Percentiles rank a stretch among this genome's conserved stretches.
phyloP scores from a whole-genome alignment of 2,113 vertebrate species.

The Brachionichthys hirsutus region DNA sequence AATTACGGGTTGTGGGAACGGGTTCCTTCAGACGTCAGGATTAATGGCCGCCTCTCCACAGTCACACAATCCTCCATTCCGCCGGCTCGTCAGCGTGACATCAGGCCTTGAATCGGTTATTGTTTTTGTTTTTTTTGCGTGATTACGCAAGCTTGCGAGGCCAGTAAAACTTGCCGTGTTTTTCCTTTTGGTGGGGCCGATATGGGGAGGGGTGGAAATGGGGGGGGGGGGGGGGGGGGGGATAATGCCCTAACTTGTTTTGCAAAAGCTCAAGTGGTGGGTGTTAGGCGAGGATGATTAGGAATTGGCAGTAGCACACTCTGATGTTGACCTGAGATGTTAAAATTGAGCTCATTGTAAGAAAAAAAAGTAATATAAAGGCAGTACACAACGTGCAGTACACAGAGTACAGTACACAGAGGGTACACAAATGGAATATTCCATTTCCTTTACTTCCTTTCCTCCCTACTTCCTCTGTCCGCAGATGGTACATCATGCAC shows the following conservation, averaged over 20 bases:
- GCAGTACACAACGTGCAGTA: background rate
- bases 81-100: constrained; percentile 25
- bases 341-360: background rate
- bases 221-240: constrained; percentile 35
- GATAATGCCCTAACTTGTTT: constrained; percentile 42
- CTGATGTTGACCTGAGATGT: background rate
- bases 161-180: constrained; percentile 43
- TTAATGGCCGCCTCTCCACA: constrained; percentile 24
- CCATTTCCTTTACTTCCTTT: constrained; percentile 58
- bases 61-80: background rate
- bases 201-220: constrained; percentile 23
- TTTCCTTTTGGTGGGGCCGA: constrained; percentile 35
- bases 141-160: constrained; percentile 31
- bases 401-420: constrained; percentile 28
- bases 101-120: constrained; percentile 35
- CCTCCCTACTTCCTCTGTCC: constrained; percentile 48
- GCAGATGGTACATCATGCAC: constrained; percentile 44
- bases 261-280: constrained; percentile 7
- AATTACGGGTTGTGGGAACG: constrained; percentile 18
- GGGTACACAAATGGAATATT: too few relatives aligned
- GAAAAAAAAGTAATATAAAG: too few relatives aligned
- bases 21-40: constrained; percentile 1
- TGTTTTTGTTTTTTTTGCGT: constrained; percentile 38
- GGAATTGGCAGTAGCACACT: background rate
- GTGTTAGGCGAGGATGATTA: constrained; percentile 1